Conservation (phyloP, 2,797 vertebrate species). For the Gymnothorax reevesii region DNA sequence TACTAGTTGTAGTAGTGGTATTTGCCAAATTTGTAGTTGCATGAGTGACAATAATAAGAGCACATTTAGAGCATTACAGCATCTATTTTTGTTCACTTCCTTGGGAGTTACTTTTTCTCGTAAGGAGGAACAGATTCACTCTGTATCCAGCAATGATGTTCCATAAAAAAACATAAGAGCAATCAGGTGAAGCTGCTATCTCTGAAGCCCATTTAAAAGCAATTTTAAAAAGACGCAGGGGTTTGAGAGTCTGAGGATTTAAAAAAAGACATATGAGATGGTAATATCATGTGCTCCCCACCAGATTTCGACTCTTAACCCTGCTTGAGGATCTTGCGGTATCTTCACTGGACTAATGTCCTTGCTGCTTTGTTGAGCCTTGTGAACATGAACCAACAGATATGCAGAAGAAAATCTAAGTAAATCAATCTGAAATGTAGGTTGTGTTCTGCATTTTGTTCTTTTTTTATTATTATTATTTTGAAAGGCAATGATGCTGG, state of each 20-base stretch:
- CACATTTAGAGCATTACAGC: too few species aligned
- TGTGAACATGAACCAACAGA: not conserved
- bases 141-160: not conserved
- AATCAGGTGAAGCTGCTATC: not conserved
- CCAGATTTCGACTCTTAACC: not conserved
- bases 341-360: not conserved
- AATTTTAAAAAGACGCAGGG: not conserved
- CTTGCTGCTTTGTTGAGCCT: not conserved
- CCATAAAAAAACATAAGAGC: not conserved
- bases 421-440: not conserved
- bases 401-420: too few species aligned
- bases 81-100: not conserved
- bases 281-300: not conserved
- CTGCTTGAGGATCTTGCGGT: not conserved
- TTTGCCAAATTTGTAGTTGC: too few species aligned
- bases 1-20: too few species aligned
- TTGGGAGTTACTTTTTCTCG: not conserved
- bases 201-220: conserved; percentile 1
- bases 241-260: not conserved
- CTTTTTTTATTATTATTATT: not conserved
- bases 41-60: too few species aligned
- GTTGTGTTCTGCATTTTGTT: not conserved
- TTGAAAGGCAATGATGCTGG: not conserved
- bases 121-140: not conserved
- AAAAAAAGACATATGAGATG: not conserved